These are phyloP conservation scores for Fistularia commersonii DNA, from an alignment of 2,797 vertebrate genomes.

Conservation along the genomic window DNA sequence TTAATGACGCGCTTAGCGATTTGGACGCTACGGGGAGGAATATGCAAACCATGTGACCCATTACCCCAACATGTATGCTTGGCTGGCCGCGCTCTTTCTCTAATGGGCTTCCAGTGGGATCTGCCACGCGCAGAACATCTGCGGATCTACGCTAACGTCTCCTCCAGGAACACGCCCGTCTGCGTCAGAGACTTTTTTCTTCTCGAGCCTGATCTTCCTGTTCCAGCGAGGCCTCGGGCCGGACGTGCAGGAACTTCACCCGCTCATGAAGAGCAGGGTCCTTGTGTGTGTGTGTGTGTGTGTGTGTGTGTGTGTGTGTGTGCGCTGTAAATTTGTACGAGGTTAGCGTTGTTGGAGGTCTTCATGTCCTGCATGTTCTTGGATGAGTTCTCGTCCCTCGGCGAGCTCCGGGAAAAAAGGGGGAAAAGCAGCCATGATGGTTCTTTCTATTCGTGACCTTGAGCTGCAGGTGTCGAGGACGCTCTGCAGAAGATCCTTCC, in stretches of 20 bases:
- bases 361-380: too few species aligned
- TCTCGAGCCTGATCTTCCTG: conserved; percentile 20
- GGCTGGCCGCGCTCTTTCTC: conserved; percentile 19
- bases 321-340: too few species aligned
- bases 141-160: conserved; percentile 24
- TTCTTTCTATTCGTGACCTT: too few species aligned
- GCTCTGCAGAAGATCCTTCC: too few species aligned
- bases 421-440: not conserved
- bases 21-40: too few species aligned
- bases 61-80: conserved; percentile 27
- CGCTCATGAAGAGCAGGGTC: too few species aligned
- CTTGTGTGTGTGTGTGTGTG: not conserved
- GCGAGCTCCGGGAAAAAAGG: conserved; percentile 17
- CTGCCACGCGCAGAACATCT: conserved; percentile 15
- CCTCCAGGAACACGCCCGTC: conserved; percentile 15
- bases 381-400: too few species aligned
- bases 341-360: too few species aligned
- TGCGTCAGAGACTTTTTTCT: too few species aligned
- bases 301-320: not conserved
- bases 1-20: conserved; percentile 30
- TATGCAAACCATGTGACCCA: conserved; percentile 17
- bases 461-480: too few species aligned
- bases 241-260: too few species aligned
- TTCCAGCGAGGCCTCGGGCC: too few species aligned
- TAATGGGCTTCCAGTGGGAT: conserved; percentile 16